Percentiles rank a stretch among this genome's conserved stretches.
These are phyloP conservation scores for Ectropis grisescens DNA, from an alignment of 1,140 invertebrate genomes.

Conservation along the genomic window DNA sequence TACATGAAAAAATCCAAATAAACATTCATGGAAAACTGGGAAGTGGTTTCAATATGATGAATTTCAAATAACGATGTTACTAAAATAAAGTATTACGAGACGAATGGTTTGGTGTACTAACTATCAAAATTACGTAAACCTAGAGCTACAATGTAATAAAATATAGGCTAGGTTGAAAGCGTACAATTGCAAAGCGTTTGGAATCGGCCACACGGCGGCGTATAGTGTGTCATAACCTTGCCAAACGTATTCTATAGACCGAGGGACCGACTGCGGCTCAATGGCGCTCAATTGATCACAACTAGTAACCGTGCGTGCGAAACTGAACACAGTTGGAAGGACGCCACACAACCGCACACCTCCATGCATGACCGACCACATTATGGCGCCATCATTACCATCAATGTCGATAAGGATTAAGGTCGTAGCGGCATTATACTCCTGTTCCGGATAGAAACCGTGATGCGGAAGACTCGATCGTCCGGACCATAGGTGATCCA, in stretches of 20 bases:
- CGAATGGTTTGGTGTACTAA: slow-evolving; percentile 4
- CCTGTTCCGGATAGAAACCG: no score
- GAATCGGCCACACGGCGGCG: slow-evolving; percentile 26
- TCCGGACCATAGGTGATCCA: no score
- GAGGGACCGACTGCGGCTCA: slow-evolving; percentile 35
- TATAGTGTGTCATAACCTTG: slow-evolving; percentile 47
- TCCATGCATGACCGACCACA: slow-evolving; percentile 15
- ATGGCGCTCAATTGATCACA: slow-evolving; percentile 59
- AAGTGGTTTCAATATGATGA: no score
- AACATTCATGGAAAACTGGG: no score
- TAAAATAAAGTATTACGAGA: no score
- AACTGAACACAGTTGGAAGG: slow-evolving; percentile 34
- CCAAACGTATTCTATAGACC: slow-evolving; percentile 30
- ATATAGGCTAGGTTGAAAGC: no score
- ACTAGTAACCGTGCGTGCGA: slow-evolving; percentile 54
- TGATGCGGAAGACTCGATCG: no score
- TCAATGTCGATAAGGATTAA: no score
- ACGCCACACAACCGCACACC: slow-evolving; percentile 17
- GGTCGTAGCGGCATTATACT: no score
- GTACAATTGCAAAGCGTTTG: slow-evolving; percentile 9
- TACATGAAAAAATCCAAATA: no score
- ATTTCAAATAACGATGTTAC: slow-evolving; percentile 5
- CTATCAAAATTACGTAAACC: slow-evolving; percentile 3
- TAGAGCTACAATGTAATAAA: no score
- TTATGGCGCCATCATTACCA: no score